These are phyloP conservation scores for Scomber scombrus DNA, from an alignment of 2,113 vertebrate species.

Conservation along the genomic window DNA sequence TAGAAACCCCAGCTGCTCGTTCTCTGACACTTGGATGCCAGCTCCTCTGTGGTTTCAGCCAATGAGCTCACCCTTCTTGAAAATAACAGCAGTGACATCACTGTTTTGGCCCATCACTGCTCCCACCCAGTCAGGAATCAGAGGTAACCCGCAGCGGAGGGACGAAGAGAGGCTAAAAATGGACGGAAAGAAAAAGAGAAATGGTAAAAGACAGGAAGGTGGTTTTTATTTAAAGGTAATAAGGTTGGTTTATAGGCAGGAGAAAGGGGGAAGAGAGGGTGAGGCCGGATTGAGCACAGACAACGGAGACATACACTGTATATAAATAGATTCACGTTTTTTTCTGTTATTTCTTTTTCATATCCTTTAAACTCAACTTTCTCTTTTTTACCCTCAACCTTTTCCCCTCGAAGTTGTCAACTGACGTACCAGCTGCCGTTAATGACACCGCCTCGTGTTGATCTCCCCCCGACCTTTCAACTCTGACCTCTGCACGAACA, in stretches of 20 bases:
- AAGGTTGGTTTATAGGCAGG: conserved; percentile 53
- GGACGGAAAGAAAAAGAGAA: conserved; percentile 49
- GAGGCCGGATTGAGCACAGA: conserved; percentile 50
- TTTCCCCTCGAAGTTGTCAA: conserved; percentile 33
- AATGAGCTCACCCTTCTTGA: conserved; percentile 79
- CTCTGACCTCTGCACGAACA: conserved; percentile 58
- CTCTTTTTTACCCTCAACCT: background rate
- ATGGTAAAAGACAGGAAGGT: conserved; percentile 5
- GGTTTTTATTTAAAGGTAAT: conserved; percentile 73
- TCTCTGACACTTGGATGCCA: conserved; percentile 79
- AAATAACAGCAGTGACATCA: conserved; percentile 83
- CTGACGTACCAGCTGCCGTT: conserved; percentile 72
- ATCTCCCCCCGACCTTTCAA: conserved; percentile 71
- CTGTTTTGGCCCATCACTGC: conserved; percentile 55
- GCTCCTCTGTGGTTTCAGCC: conserved; percentile 75
- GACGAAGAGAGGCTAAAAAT: conserved; percentile 55
- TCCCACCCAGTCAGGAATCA: conserved; percentile 66
- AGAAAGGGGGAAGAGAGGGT: conserved; percentile 32
- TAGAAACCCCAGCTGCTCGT: conserved; percentile 35
- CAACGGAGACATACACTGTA: conserved; percentile 18
- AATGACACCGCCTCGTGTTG: conserved; percentile 57
- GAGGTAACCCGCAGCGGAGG: conserved; percentile 62
- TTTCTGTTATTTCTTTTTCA: conserved; percentile 16
- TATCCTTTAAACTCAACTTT: background rate
- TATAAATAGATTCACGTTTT: conserved; percentile 51